Base-by-base conservation (phyloP, 1,140 invertebrate species). In the Apis cerana region DNA sequence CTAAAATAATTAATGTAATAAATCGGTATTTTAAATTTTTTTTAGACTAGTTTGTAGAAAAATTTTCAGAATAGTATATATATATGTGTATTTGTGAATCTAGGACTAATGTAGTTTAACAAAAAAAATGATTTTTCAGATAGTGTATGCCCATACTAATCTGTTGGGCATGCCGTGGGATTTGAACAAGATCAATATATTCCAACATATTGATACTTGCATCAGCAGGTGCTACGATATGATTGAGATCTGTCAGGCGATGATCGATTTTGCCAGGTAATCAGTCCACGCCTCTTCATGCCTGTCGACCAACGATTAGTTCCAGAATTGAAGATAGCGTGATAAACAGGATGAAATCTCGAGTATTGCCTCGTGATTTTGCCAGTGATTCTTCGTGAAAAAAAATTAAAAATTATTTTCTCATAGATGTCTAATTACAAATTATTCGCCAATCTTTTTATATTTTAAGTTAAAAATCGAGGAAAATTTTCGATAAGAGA, bases 201-300 rank as follows among this genome's bases (percentile, higher is more conserved):
- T 98, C 93, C 97, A 97, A 89, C 97, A 98, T 88, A 95, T 98
- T 21, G 96, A 98, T 90, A 96, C 97, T 0, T 98, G 98, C 90
- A 95, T 98, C 59, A 96, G 97, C 92, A 95, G 98, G 74, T 97
- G 98, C 88, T 95, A 96, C 71, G 97, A 98, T 93, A 95, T 98
- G 91, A 95, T 98, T 65, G 97, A 98, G 93, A 96, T 98, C 65
- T 97, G 97, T 90, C 95, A 97, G 85, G 95, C 96, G 68, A 97
- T 97, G 96, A 96, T 97, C 78, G 96, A 96, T 81, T 97, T 97
- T 92, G 96, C 96, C 21, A 95, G 96, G 95, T 96, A 80, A 80
- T 75, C 78, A 74, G 10, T 43, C 59, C 15, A 13, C 59, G 8
- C 11, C 62, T 77, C 62, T 43, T 12, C 15, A 17, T 17, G 23